Percentiles rank a stretch among this genome's conserved stretches.
Evolutionary conservation across 2,888 invertebrate genomes (phyloP).

Genomic region (Molorchus minor): DNA sequence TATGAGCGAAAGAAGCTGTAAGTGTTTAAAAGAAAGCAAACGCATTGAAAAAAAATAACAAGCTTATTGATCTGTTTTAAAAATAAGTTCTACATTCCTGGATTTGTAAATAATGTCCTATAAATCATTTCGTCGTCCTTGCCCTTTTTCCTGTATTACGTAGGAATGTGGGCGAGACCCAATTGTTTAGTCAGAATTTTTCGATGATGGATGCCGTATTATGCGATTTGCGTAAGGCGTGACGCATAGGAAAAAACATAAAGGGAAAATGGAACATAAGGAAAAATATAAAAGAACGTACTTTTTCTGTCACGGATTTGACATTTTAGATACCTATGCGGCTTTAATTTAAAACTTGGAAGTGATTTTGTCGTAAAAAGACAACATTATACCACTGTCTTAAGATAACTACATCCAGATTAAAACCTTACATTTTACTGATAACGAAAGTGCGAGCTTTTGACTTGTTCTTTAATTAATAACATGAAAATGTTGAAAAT

Average conservation of each 20-base stretch:
- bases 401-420: too few species aligned
- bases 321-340: too few species aligned
- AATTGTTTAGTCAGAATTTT: slow-evolving; percentile 12
- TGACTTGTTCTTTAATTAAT: too few species aligned
- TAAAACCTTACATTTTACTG: too few species aligned
- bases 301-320: too few species aligned
- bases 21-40: too few species aligned
- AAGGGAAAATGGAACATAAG: not conserved
- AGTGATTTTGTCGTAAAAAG: too few species aligned
- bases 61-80: not conserved
- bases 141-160: not conserved
- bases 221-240: slow-evolving; percentile 4
- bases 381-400: too few species aligned
- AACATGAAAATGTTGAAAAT: too few species aligned
- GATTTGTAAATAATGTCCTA: not conserved
- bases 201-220: slow-evolving; percentile 5
- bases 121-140: not conserved
- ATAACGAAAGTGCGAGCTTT: too few species aligned
- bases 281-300: not conserved
- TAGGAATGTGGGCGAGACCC: slow-evolving; percentile 1
- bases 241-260: not conserved
- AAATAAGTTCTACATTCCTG: not conserved
- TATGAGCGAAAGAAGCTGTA: too few species aligned
- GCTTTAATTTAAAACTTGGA: too few species aligned
- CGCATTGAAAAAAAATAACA: not conserved